Evolutionary conservation across 2,888 invertebrate species (phyloP).

Genomic region (Acanthosepion esculentum): DNA sequence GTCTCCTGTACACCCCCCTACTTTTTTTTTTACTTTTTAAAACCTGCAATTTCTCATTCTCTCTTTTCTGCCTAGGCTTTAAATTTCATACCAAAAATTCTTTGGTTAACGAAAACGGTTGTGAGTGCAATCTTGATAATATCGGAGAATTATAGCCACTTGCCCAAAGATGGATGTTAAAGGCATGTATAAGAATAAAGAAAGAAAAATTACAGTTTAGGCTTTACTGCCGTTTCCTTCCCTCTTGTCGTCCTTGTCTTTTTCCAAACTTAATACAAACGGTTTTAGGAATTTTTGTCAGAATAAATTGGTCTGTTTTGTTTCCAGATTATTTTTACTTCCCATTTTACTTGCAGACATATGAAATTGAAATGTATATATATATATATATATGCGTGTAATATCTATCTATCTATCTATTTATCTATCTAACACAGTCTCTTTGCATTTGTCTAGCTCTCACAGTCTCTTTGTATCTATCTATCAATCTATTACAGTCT

Average conservation of each 20-base stretch:
- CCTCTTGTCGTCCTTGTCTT: background rate
- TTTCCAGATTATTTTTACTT: background rate
- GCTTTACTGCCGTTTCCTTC: background rate
- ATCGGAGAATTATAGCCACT: background rate
- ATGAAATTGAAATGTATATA: background rate
- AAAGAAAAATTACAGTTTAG: background rate
- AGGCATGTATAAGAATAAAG: background rate
- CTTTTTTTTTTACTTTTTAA: background rate
- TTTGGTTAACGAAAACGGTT: background rate
- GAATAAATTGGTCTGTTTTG: background rate
- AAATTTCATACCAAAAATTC: slow-evolving; percentile 2
- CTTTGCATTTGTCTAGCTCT: too few species aligned
- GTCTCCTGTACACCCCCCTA: background rate
- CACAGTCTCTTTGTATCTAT: too few species aligned
- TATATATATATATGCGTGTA: too few species aligned
- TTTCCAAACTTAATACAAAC: background rate
- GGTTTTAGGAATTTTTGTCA: background rate
- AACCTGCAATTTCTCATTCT: background rate
- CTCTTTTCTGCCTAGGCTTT: background rate
- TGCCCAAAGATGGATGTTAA: background rate
- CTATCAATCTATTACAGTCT: too few species aligned
- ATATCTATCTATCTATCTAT: too few species aligned
- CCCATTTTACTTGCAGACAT: background rate
- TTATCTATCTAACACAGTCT: too few species aligned
- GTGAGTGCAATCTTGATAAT: background rate